Evolutionary conservation across 2,113 vertebrate genomes (phyloP), one percentile per base, ranked within the genome.

Genomic region (Ammodytes dubius): DNA sequence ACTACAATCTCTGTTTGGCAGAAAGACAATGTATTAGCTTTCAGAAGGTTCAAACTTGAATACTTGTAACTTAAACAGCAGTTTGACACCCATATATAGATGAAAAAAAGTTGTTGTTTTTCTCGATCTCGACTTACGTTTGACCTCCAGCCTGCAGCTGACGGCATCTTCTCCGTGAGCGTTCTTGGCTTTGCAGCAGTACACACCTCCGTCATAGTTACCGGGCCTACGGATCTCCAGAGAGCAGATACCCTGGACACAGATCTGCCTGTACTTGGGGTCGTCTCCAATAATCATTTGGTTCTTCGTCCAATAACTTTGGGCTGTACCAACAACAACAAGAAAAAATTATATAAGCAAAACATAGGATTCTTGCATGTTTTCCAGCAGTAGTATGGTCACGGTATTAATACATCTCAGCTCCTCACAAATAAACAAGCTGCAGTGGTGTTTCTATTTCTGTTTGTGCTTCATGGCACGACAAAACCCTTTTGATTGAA

Each of bases 221-320:
- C 95, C 92, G 0, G 98, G 96, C 85, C 97, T 99, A 75, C 98
- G 97, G 86, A 99, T 99, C 93, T 99, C 98, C 92, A 99, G 94
- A 12, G 97, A 96, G 91, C 97, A 98, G 83, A 99, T 93, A 0
- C 98, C 98, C 91, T 98, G 96, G 37, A 96, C 95, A 0, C 96
- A 97, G 76, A 99, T 91, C 0, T 97, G 95, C 3, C 97, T 95
- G 90, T 90, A 99, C 70, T 97, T 99, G 64, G 98, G 97, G 57
- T 99, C 95, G 0, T 98, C 97, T 50, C 95, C 93, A n/a, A 99
- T 97, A 70, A 97, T 94, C 96, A 98, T 97, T 89, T 98, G 96
- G 85, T 99, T 99, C 90, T 99, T 99, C 96, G 98, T 92, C 98
- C 98, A 99, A 94, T 87, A 40, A 99, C 95, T 94, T 95, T 98